Conservation (phyloP, 2,113 vertebrate species). For the Cynopterus brachyotis region DNA sequence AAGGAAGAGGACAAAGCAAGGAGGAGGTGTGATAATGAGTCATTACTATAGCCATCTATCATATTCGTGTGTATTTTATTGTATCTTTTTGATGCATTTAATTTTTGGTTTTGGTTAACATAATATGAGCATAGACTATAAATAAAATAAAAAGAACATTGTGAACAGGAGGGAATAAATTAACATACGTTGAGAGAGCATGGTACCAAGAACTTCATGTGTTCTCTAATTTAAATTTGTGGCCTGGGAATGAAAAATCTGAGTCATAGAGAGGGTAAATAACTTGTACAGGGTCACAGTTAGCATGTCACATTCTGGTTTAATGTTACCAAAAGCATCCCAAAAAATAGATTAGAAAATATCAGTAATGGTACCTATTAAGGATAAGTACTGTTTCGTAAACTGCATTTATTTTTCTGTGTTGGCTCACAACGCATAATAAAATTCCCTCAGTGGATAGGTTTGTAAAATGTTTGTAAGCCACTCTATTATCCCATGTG, state of each 20-base stretch:
- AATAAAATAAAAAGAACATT: not conserved
- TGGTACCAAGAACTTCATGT: not conserved
- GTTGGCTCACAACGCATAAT: not conserved
- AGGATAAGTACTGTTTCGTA: not conserved
- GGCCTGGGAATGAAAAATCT: not conserved
- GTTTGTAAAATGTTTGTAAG: not conserved
- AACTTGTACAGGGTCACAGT: not conserved
- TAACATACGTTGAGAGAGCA: not conserved
- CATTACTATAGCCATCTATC: not conserved
- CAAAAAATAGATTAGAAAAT: not conserved
- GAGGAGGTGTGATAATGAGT: not conserved
- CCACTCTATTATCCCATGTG: not conserved
- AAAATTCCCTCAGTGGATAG: not conserved
- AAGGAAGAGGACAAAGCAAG: not conserved
- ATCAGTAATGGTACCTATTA: not conserved
- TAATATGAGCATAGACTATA: not conserved
- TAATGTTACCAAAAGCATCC: not conserved
- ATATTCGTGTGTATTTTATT: not conserved
- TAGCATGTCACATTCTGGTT: not conserved
- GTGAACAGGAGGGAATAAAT: not conserved
- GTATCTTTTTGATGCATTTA: not conserved
- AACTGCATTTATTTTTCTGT: not conserved
- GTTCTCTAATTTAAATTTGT: not conserved
- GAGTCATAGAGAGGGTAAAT: not conserved
- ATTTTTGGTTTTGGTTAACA: conserved; percentile 15